These are phyloP conservation scores for Fringilla coelebs DNA, from an alignment of 2,797 vertebrate genomes.

Conservation along the genomic window DNA sequence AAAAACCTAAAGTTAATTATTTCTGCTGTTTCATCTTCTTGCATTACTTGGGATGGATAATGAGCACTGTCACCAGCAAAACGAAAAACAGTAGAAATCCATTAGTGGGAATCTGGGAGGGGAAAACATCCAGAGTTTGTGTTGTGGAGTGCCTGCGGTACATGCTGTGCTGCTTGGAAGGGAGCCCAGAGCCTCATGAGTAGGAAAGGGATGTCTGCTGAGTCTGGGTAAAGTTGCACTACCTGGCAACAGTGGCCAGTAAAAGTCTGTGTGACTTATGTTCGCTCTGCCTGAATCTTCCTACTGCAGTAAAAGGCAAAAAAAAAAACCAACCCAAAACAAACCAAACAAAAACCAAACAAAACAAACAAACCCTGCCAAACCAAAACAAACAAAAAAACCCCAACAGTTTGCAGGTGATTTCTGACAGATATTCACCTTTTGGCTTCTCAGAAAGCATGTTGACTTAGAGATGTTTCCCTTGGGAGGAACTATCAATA, in stretches of 20 bases:
- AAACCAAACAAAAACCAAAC: neutral
- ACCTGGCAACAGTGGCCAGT: neutral
- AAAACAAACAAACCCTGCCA: neutral
- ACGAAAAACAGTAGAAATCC: neutral
- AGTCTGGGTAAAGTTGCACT: neutral
- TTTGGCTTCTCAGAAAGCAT: neutral
- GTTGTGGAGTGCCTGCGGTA: neutral
- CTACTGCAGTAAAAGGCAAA: neutral
- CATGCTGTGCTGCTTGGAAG: neutral
- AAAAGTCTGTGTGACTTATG: neutral
- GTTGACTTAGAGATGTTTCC: neutral
- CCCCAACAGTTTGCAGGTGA: neutral
- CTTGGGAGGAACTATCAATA: neutral
- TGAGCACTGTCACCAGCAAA: neutral
- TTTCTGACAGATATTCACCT: neutral
- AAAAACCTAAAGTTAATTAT: neutral
- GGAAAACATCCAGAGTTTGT: neutral
- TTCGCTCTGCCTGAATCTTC: neutral
- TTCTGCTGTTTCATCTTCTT: neutral
- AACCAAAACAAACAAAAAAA: neutral
- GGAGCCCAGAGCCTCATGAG: neutral
- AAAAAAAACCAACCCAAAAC: no score
- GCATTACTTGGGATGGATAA: neutral
- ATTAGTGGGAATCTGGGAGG: neutral
- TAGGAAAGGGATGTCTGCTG: neutral